These are phyloP conservation scores for Cyclophora punctaria DNA, from an alignment of 2,888 invertebrate species.

Conservation along the genomic window DNA sequence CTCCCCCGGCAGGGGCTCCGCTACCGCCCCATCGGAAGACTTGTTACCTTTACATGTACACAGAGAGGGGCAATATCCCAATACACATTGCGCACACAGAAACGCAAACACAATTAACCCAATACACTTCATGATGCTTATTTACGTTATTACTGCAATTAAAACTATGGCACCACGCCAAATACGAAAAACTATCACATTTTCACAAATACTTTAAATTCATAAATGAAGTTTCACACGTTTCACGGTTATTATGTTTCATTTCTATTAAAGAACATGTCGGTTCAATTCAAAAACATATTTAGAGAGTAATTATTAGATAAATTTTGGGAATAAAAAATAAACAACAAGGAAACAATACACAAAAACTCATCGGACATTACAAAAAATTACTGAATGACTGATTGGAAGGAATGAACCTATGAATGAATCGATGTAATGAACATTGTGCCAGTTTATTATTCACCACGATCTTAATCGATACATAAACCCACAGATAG, in stretches of 20 bases:
- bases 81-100: slow-evolving; percentile 32
- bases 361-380: slow-evolving; percentile 45
- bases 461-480: too few species aligned
- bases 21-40: slow-evolving; percentile 62
- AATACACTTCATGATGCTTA: slow-evolving; percentile 51
- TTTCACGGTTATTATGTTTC: slow-evolving; percentile 12
- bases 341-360: slow-evolving; percentile 54
- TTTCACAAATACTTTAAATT: slow-evolving; percentile 54
- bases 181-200: slow-evolving; percentile 64
- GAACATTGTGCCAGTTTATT: too few species aligned
- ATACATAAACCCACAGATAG: too few species aligned
- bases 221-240: slow-evolving; percentile 33
- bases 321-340: slow-evolving; percentile 57
- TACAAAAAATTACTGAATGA: slow-evolving; percentile 44
- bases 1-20: slow-evolving; percentile 72
- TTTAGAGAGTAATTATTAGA: slow-evolving; percentile 22
- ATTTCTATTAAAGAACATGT: slow-evolving; percentile 16
- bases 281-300: slow-evolving; percentile 27
- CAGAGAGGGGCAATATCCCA: slow-evolving; percentile 59
- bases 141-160: slow-evolving; percentile 51
- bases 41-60: slow-evolving; percentile 76
- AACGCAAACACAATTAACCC: slow-evolving; percentile 40
- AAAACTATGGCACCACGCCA: slow-evolving; percentile 69
- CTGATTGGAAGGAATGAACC: too few species aligned
- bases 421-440: too few species aligned